Percentiles rank a stretch among this genome's conserved stretches.
Conservation (phyloP, 64 coral and sea anemone species). For the Platygyra sinensis region DNA sequence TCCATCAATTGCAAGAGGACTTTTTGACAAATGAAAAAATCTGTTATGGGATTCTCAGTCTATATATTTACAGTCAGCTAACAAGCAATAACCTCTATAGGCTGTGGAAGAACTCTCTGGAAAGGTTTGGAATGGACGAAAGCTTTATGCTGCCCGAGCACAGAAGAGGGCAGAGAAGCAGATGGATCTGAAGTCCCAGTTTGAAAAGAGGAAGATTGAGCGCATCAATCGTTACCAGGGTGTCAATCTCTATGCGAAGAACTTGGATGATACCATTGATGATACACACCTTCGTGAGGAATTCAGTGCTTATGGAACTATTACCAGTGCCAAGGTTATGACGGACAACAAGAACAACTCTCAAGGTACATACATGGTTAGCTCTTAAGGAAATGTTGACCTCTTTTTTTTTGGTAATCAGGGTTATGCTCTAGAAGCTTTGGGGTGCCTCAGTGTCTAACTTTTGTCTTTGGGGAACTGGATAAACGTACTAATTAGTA, state of each 20-base stretch:
- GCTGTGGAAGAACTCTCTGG: constrained; percentile 25
- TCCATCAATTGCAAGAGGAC: too few relatives aligned
- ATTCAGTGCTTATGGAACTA: constrained; percentile 84
- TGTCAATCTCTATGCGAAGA: constrained; percentile 7
- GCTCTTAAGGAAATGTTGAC: too few relatives aligned
- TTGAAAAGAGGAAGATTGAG: constrained; percentile 88
- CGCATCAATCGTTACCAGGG: constrained; percentile 92
- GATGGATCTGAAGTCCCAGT: constrained; percentile 80
- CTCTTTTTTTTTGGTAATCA: too few relatives aligned
- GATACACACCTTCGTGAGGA: constrained; percentile 82
- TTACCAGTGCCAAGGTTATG: constrained; percentile 91
- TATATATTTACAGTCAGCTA: neutral
- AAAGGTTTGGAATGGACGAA: constrained; percentile 71
- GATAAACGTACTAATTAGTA: too few relatives aligned
- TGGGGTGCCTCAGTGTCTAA: too few relatives aligned
- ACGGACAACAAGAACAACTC: constrained; percentile 94
- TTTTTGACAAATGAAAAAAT: too few relatives aligned
- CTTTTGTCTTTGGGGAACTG: too few relatives aligned
- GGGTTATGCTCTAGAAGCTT: too few relatives aligned
- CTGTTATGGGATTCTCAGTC: too few relatives aligned
- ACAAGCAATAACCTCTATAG: neutral
- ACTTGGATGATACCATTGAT: constrained; percentile 94
- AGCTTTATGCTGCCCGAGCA: constrained; percentile 86
- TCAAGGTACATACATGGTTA: constrained; percentile 56
- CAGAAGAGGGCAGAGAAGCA: constrained; percentile 90